Evolutionary conservation across 2,888 invertebrate species (phyloP), one percentile per base, ranked within the genome.

Genomic region (Rosalia funebris): DNA sequence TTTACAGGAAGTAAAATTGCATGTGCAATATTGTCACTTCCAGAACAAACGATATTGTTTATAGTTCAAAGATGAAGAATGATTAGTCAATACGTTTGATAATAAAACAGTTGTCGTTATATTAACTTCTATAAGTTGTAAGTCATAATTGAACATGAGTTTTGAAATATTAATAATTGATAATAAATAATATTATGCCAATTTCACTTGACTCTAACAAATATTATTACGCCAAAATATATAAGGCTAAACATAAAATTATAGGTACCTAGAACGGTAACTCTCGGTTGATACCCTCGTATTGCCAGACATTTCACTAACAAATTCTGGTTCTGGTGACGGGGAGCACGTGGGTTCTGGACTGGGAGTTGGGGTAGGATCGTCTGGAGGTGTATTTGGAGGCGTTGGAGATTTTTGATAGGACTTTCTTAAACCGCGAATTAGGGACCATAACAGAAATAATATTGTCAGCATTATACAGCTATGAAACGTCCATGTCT

Each of bases 401-500:
- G 61, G 47, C 44, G 68, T 36, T 60, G 74, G 65, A 62, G 72
- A 61, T 16, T 64, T 68, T 44, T 63, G 66, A 47, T 63, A 61
- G 52, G 73, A 70, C 62, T 77, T 78, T 70, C 75, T 80, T 46
- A 87, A 82, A 81, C 85, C 86, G 79, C 87, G 86, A 77, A 86
- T 85, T 70, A 84, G 83, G 75, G 86, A 84, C 87, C 87, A 87
- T 82, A 86, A 81, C 81, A 87, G 84, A 76, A 87, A 85, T 75
- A 87, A 83, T 76, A 87, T 79, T 76, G 87, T 87, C 81, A 88
- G 82, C 88, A 88, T 88, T 74, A 74, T 79, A 74, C 66, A 65
- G 54, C 66, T 42, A 53, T 34, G 50, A 39, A 39, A 11, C 53
- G 53, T 53, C 42, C 53, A 32, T 53, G 31, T 19, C 41, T 45